Percentiles rank a stretch among this genome's conserved stretches.
Evolutionary conservation across 30 jellyfish, hydroid and myxozoan species (phyloP).

Genomic region (Clytia hemisphaerica): DNA sequence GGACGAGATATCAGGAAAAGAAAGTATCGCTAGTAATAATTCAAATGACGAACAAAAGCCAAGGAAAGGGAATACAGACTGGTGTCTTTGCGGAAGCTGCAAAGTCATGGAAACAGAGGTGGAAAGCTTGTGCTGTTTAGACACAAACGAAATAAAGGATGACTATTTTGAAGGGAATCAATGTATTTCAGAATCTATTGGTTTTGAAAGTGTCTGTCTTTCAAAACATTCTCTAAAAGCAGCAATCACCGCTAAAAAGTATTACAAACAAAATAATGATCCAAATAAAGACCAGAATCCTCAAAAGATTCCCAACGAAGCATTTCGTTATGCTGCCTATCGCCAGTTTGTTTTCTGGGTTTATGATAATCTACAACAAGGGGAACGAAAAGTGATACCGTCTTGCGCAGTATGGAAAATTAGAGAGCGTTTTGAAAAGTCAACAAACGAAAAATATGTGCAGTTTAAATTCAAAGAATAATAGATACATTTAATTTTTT

Average conservation of each 20-base stretch:
- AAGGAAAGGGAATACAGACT: slow-evolving; percentile 7
- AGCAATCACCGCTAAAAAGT: slow-evolving; percentile 22
- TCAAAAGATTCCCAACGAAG: neutral
- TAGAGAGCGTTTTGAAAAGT: slow-evolving; percentile 12
- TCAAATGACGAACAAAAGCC: no score
- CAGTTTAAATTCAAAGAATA: slow-evolving; percentile 15
- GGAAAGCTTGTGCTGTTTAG: slow-evolving; percentile 20
- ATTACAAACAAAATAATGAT: slow-evolving; percentile 5
- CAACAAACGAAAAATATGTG: slow-evolving; percentile 1
- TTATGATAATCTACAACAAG: slow-evolving; percentile 14
- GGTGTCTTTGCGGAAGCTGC: slow-evolving; percentile 21
- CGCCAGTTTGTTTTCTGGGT: slow-evolving; percentile 32
- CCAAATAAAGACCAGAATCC: no score
- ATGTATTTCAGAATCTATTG: slow-evolving; percentile 13
- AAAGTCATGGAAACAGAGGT: slow-evolving; percentile 19
- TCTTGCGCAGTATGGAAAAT: slow-evolving; percentile 38
- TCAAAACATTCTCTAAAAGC: slow-evolving; percentile 7
- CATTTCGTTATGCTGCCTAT: slow-evolving; percentile 20
- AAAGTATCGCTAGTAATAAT: no score
- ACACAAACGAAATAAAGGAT: slow-evolving; percentile 1
- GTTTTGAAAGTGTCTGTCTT: no score
- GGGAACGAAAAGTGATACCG: slow-evolving; percentile 26
- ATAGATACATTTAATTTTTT: no score
- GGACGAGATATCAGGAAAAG: no score
- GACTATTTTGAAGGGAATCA: slow-evolving; percentile 6